phyloP scores from a whole-genome alignment of 2,888 invertebrate species.

The Nemotelus pantherinus region DNA sequence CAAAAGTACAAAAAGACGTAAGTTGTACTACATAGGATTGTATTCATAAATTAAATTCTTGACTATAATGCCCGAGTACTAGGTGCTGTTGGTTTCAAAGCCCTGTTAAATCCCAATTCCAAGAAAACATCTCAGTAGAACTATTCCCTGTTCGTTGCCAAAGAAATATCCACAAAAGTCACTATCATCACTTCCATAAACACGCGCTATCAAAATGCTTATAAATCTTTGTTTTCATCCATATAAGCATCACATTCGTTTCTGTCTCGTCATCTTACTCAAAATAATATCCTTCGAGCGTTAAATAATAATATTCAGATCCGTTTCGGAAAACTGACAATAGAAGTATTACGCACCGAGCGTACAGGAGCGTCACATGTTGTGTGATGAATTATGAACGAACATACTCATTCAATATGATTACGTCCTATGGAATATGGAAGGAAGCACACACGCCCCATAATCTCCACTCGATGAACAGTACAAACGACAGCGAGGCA shows the following conservation, averaged over 20 bases:
- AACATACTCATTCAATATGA: constrained; percentile 35
- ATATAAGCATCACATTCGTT: background rate
- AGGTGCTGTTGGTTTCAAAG: no score
- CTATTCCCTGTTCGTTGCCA: no score
- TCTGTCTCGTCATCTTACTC: constrained; percentile 1
- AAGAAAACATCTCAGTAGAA: no score
- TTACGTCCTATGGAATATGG: background rate
- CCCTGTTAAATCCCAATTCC: no score
- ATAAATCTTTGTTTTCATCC: background rate
- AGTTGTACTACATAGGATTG: no score
- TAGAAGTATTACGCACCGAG: constrained; percentile 9
- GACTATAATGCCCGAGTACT: no score
- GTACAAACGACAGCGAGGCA: constrained; percentile 4
- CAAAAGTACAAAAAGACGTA: no score
- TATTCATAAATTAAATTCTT: no score
- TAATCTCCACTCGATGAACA: constrained; percentile 9
- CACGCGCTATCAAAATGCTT: background rate
- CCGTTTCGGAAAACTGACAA: constrained; percentile 29
- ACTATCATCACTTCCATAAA: background rate
- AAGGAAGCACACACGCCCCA: constrained; percentile 18
- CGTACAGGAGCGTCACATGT: constrained; percentile 20
- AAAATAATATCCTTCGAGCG: constrained; percentile 17
- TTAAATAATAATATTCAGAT: constrained; percentile 31
- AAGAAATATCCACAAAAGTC: background rate
- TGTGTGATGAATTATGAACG: constrained; percentile 37